Conservation (phyloP, 23 tunicate species). For the Styela plicata region DNA sequence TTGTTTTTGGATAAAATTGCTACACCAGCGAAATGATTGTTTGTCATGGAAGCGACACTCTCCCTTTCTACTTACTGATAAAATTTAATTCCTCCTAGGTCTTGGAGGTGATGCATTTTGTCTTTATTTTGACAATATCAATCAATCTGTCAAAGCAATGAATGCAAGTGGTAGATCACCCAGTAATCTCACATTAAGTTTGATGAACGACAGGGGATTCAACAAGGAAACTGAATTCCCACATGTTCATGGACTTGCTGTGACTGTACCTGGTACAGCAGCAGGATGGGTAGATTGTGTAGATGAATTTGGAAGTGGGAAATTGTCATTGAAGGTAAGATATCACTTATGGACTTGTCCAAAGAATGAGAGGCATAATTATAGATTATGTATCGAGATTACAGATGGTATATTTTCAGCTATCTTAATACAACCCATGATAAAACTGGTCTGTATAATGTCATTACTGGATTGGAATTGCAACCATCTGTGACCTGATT, state of each 20-base stretch:
- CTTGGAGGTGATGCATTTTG: slow-evolving; percentile 88
- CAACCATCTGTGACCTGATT: no score
- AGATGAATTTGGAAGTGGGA: slow-evolving; percentile 68
- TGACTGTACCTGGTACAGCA: slow-evolving; percentile 89
- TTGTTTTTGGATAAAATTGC: no score
- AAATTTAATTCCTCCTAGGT: no score
- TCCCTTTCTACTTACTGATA: no score
- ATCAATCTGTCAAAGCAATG: slow-evolving; percentile 38
- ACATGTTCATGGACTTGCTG: slow-evolving; percentile 24
- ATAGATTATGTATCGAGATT: no score
- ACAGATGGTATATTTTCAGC: no score
- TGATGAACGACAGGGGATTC: slow-evolving; percentile 33
- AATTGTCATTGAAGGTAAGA: slow-evolving; percentile 41
- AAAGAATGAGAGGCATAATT: not conserved
- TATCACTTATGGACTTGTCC: not conserved
- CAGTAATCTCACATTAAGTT: slow-evolving; percentile 35
- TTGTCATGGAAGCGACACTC: no score
- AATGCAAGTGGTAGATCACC: slow-evolving; percentile 94
- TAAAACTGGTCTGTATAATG: no score
- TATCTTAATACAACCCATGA: no score
- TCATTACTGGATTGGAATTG: no score
- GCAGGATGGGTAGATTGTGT: slow-evolving; percentile 86
- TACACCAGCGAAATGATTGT: no score
- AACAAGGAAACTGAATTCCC: slow-evolving; percentile 37
- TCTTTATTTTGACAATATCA: slow-evolving; percentile 46